Percentiles rank a stretch among this genome's conserved stretches.
phyloP scores from a whole-genome alignment of 92 coral and sea anemone species.

The Scolanthus callimorphus region DNA sequence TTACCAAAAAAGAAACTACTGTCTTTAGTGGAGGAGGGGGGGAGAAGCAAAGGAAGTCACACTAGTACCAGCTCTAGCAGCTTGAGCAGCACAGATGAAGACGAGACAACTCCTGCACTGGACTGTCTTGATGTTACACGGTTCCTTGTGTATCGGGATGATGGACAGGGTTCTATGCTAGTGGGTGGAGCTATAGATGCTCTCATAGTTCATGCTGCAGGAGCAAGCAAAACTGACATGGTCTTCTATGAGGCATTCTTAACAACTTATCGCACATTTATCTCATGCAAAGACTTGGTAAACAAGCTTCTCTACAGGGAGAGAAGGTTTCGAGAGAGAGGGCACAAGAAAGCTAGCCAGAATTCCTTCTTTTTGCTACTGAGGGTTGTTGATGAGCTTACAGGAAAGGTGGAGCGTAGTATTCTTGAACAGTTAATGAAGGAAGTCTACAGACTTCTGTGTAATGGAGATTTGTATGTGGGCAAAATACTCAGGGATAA shows the following conservation, averaged over 20 bases:
- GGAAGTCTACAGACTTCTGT: slow-evolving; percentile 84
- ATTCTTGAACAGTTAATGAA: slow-evolving; percentile 91
- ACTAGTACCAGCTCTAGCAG: slow-evolving; percentile 76
- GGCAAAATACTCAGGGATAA: slow-evolving; percentile 85
- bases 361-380: slow-evolving; percentile 85
- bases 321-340: slow-evolving; percentile 89
- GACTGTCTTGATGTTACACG: slow-evolving; percentile 92
- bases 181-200: slow-evolving; percentile 99
- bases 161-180: slow-evolving; percentile 69
- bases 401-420: slow-evolving; percentile 88
- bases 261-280: slow-evolving; percentile 90
- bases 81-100: slow-evolving; percentile 80
- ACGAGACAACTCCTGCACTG: slow-evolving; percentile 88
- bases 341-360: slow-evolving; percentile 94
- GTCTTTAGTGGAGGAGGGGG: slow-evolving; percentile 66
- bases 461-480: slow-evolving; percentile 80
- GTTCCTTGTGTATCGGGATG: slow-evolving; percentile 83
- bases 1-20: slow-evolving; percentile 63
- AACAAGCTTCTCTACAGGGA: slow-evolving; percentile 87
- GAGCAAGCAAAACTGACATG: slow-evolving; percentile 81
- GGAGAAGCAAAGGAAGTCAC: slow-evolving; percentile 25
- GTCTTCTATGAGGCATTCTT: slow-evolving; percentile 94
- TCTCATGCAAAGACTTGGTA: slow-evolving; percentile 72
- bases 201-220: slow-evolving; percentile 86
- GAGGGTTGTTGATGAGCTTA: slow-evolving; percentile 90